Percentiles rank a stretch among this genome's conserved stretches.
Evolutionary conservation across 2,888 invertebrate genomes (phyloP).

Genomic region (Mythimna vitellina): DNA sequence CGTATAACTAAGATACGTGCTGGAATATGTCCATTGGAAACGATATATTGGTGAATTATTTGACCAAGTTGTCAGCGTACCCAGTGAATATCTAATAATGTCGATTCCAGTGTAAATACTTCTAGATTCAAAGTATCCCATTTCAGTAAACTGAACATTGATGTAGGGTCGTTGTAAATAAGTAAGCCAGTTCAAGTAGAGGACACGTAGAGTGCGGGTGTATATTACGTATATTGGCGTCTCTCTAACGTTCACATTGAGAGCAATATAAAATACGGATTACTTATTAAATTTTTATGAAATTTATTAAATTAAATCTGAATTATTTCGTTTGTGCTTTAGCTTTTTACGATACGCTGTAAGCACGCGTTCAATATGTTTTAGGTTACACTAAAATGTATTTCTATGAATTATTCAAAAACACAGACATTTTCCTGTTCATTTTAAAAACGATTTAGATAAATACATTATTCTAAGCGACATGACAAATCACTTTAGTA

Average conservation of each 20-base stretch:
- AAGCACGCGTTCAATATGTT: slow-evolving; percentile 33
- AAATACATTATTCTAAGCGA: slow-evolving; percentile 54
- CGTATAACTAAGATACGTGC: slow-evolving; percentile 71
- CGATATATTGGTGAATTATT: not conserved
- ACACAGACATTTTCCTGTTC: slow-evolving; percentile 38
- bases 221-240: slow-evolving; percentile 65
- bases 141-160: slow-evolving; percentile 37
- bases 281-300: slow-evolving; percentile 23
- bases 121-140: slow-evolving; percentile 1
- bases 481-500: slow-evolving; percentile 66
- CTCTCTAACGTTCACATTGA: slow-evolving; percentile 65
- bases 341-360: slow-evolving; percentile 25
- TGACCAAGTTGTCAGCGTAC: slow-evolving; percentile 3
- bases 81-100: not conserved
- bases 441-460: slow-evolving; percentile 50
- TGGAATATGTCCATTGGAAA: slow-evolving; percentile 32
- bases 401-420: slow-evolving; percentile 25
- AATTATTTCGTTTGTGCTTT: slow-evolving; percentile 46
- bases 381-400: slow-evolving; percentile 31
- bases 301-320: slow-evolving; percentile 19
- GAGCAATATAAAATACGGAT: slow-evolving; percentile 63
- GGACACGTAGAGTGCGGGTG: slow-evolving; percentile 50
- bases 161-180: slow-evolving; percentile 44
- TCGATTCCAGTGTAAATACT: slow-evolving; percentile 18
- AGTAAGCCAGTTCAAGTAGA: slow-evolving; percentile 22